A percentile compares a stretch with the other conserved stretches of the same genome.
These are phyloP conservation scores for Myripristis jacobus DNA, from an alignment of 2,797 vertebrate genomes.

Conservation along the genomic window DNA sequence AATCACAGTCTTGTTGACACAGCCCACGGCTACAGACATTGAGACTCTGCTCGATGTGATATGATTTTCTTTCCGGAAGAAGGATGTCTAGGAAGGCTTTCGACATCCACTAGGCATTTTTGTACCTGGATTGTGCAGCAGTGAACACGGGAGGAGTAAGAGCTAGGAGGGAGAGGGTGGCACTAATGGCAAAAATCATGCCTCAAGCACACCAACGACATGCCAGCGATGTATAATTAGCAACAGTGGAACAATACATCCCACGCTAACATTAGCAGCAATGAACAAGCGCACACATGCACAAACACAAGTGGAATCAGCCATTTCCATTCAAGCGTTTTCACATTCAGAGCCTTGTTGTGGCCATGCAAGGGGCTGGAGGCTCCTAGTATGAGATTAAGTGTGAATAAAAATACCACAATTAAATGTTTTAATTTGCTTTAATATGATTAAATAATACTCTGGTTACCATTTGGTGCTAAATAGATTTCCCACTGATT, in stretches of 20 bases:
- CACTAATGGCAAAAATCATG: not conserved
- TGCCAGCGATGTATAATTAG: constrained; percentile 10
- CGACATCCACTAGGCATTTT: not conserved
- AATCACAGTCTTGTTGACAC: constrained; percentile 65
- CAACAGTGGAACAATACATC: not conserved
- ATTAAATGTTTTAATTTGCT: constrained; percentile 27
- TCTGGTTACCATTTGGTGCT: constrained; percentile 5
- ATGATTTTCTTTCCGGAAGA: constrained; percentile 24
- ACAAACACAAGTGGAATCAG: not conserved
- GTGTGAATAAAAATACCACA: constrained; percentile 19
- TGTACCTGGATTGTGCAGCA: constrained; percentile 8
- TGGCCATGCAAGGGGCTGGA: constrained; percentile 43
- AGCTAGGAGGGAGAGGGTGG: not conserved
- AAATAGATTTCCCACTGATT: constrained; percentile 6
- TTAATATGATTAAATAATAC: constrained; percentile 12
- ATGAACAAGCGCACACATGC: constrained; percentile 31
- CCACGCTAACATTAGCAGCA: constrained; percentile 23
- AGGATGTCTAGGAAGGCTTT: not conserved
- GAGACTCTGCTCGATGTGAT: constrained; percentile 43
- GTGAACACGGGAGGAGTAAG: not conserved
- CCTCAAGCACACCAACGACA: constrained; percentile 9
- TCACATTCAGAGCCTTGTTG: constrained; percentile 16
- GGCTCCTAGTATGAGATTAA: constrained; percentile 62
- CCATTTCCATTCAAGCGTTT: constrained; percentile 12
- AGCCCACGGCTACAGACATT: constrained; percentile 66